phyloP scores from a whole-genome alignment of 1,140 invertebrate genomes.

The Leptestheria dahalacensis region DNA sequence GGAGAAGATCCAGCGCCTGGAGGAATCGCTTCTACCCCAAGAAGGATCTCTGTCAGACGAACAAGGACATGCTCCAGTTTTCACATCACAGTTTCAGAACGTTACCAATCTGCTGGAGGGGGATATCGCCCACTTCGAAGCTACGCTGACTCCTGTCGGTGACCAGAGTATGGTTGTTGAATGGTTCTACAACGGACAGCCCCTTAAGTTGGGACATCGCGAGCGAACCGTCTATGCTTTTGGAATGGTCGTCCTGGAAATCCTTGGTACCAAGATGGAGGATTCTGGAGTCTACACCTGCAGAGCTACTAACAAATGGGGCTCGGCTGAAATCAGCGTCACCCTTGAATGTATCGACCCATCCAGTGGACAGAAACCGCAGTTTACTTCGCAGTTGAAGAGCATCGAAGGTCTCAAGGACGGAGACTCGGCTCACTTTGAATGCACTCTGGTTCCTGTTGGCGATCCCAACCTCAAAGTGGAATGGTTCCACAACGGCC shows the following conservation, averaged over 20 bases:
- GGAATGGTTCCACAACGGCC: conserved; percentile 89
- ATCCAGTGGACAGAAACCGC: conserved; percentile 65
- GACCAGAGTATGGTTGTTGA: conserved; percentile 93
- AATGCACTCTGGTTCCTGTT: conserved; percentile 79
- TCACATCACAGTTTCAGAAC: conserved; percentile 57
- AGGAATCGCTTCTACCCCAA: conserved; percentile 51
- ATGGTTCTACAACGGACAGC: conserved; percentile 91
- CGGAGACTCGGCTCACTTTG: conserved; percentile 80
- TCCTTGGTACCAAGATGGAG: conserved; percentile 72
- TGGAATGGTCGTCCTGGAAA: conserved; percentile 84
- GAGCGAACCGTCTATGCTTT: conserved; percentile 84
- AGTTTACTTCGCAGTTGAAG: conserved; percentile 67
- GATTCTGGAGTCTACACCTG: conserved; percentile 79
- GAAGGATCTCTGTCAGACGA: conserved; percentile 45
- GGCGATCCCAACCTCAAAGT: conserved; percentile 85
- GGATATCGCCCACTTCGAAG: conserved; percentile 87
- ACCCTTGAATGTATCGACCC: conserved; percentile 69
- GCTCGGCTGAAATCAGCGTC: conserved; percentile 68
- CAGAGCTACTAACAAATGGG: conserved; percentile 74
- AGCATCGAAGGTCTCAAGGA: conserved; percentile 72
- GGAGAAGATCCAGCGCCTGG: conserved; percentile 75
- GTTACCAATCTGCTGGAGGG: conserved; percentile 70
- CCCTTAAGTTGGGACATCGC: conserved; percentile 47
- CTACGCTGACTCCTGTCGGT: conserved; percentile 76
- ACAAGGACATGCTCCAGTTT: conserved; percentile 64